A percentile compares a stretch with the other conserved stretches of the same genome.
Evolutionary conservation across 2,797 vertebrate species (phyloP).

Genomic region (Sciurus vulgaris): DNA sequence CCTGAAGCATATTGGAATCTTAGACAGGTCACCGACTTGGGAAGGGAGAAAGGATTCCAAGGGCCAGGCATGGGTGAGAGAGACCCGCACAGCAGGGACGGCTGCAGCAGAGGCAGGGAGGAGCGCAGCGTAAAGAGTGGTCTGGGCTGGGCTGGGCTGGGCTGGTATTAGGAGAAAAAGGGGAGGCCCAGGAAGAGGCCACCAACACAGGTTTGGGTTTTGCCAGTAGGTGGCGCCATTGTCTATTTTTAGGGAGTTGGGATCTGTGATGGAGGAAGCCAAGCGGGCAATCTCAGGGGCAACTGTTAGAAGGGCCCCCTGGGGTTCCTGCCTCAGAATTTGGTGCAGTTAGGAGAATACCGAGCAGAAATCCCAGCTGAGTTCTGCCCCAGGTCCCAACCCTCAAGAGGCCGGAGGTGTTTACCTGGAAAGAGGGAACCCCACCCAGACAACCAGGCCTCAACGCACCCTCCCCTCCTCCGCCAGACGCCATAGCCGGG

Average conservation of each 20-base stretch:
- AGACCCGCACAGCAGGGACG: not conserved
- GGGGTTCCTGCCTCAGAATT: not conserved
- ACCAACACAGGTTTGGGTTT: not conserved
- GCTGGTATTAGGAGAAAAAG: fast-evolving
- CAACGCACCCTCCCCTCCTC: not conserved
- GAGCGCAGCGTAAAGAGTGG: not conserved
- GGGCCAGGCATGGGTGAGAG: not conserved
- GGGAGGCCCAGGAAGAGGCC: not conserved
- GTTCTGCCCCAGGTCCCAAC: too few relatives aligned
- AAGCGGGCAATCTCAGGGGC: not conserved
- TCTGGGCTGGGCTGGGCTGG: not conserved
- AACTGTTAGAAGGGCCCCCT: not conserved
- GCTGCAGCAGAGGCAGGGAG: fast-evolving
- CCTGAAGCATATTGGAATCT: not conserved
- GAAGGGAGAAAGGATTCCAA: not conserved
- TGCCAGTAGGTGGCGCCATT: not conserved
- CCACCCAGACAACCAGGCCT: not conserved
- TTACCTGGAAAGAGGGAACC: not conserved
- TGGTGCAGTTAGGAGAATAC: not conserved
- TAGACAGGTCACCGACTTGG: not conserved
- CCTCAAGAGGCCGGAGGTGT: not conserved
- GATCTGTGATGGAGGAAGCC: fast-evolving
- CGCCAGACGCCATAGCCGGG: not conserved
- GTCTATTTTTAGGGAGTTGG: not conserved
- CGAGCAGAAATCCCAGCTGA: not conserved